Conservation (phyloP, 2,113 vertebrate genomes). For the Athene noctua region DNA sequence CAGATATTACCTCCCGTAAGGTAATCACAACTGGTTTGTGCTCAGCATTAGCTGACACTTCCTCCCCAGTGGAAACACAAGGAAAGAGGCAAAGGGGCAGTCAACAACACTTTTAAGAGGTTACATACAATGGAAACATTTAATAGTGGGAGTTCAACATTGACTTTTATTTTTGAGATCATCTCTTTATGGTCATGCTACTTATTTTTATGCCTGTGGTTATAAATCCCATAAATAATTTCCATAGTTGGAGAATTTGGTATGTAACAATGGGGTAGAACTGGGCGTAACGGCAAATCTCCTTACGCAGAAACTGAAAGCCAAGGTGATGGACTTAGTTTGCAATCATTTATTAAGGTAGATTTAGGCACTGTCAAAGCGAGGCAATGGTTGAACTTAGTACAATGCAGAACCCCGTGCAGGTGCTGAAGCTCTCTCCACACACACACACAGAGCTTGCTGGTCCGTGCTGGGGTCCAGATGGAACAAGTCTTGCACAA, state of each 20-base stretch:
- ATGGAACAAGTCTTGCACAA: background rate
- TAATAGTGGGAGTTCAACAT: background rate
- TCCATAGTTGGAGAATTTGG: background rate
- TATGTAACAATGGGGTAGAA: background rate
- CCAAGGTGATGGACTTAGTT: background rate
- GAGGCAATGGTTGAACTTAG: background rate
- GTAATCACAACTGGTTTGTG: background rate
- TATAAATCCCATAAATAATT: background rate
- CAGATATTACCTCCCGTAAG: background rate
- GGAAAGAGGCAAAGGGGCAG: background rate
- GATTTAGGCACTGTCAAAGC: background rate
- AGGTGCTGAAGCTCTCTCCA: background rate
- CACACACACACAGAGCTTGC: fast-evolving
- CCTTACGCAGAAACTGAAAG: background rate
- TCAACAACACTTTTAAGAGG: background rate
- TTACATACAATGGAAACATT: fast-evolving
- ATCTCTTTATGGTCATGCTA: background rate
- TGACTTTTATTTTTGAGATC: background rate
- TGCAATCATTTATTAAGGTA: background rate
- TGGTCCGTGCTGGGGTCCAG: fast-evolving
- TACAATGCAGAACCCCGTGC: background rate
- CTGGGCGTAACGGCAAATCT: background rate
- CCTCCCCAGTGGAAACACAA: background rate
- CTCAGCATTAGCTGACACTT: background rate
- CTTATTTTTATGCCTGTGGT: background rate